Evolutionary conservation across 2,888 invertebrate genomes (phyloP).

Genomic region (Noctua janthe): DNA sequence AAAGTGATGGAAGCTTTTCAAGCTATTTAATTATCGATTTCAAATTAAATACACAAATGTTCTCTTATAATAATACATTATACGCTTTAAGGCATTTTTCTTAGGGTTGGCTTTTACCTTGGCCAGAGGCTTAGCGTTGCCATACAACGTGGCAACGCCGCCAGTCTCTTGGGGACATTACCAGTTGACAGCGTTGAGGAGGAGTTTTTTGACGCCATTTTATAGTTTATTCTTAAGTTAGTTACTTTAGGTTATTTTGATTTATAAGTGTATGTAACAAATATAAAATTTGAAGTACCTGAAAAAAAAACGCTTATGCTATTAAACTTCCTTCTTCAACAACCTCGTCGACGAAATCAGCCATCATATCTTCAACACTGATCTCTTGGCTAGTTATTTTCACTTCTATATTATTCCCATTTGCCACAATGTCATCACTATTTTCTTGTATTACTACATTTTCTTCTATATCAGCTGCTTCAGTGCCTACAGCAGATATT

Average conservation of each 20-base stretch:
- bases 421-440: conserved; percentile 52
- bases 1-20: conserved; percentile 32
- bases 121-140: not conserved
- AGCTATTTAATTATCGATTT: conserved; percentile 34
- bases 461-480: conserved; percentile 35
- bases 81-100: not conserved
- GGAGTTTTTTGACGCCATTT: not conserved
- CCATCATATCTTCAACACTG: conserved; percentile 86
- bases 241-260: not conserved
- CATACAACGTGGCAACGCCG: not conserved
- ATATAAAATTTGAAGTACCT: no score
- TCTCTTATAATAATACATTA: conserved; percentile 31
- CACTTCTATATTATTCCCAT: conserved; percentile 62
- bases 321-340: conserved; percentile 72
- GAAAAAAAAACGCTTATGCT: conserved; percentile 31
- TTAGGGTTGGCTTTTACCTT: no score
- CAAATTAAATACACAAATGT: conserved; percentile 34
- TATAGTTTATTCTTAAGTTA: not conserved
- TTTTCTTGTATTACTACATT: conserved; percentile 51
- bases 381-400: conserved; percentile 66
- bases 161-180: not conserved
- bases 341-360: conserved; percentile 88
- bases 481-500: not conserved
- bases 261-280: no score
- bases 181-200: not conserved